phyloP scores from a whole-genome alignment of 2,113 vertebrate species.

The Ibidorhyncha struthersii region DNA sequence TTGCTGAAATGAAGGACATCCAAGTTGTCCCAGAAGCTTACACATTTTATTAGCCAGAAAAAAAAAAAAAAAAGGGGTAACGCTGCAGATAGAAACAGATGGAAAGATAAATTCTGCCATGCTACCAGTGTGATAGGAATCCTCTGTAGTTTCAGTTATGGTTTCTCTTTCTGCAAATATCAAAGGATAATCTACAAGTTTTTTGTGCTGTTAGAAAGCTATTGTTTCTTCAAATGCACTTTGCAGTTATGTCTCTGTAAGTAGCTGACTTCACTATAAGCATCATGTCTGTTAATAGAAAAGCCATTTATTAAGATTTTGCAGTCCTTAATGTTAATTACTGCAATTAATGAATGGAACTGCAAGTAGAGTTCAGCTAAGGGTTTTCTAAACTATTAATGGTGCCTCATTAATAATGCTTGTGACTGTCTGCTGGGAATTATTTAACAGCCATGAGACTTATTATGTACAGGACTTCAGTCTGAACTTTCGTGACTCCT shows the following conservation, averaged over 20 bases:
- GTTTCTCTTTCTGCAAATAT: background rate
- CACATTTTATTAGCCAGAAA: background rate
- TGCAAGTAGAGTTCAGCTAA: conserved; percentile 30
- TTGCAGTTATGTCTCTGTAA: background rate
- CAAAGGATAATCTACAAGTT: background rate
- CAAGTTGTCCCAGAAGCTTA: background rate
- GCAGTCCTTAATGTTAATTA: conserved; percentile 56
- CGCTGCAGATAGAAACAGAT: background rate
- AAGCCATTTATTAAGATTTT: conserved; percentile 39
- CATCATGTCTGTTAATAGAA: background rate
- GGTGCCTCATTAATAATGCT: conserved; percentile 45
- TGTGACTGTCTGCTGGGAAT: conserved; percentile 7
- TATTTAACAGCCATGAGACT: conserved; percentile 8
- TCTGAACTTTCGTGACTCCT: background rate
- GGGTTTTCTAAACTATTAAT: conserved; percentile 65
- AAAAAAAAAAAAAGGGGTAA: background rate
- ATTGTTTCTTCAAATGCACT: background rate
- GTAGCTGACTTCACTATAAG: background rate
- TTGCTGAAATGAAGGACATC: background rate
- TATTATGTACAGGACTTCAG: background rate
- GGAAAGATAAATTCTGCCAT: background rate
- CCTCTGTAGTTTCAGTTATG: background rate
- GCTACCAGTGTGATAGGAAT: background rate
- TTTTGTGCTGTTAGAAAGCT: background rate
- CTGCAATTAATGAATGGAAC: conserved; percentile 58